These are phyloP conservation scores for Sterrhoptilus dennistouni DNA, from an alignment of 2,113 vertebrate species.

Conservation along the genomic window DNA sequence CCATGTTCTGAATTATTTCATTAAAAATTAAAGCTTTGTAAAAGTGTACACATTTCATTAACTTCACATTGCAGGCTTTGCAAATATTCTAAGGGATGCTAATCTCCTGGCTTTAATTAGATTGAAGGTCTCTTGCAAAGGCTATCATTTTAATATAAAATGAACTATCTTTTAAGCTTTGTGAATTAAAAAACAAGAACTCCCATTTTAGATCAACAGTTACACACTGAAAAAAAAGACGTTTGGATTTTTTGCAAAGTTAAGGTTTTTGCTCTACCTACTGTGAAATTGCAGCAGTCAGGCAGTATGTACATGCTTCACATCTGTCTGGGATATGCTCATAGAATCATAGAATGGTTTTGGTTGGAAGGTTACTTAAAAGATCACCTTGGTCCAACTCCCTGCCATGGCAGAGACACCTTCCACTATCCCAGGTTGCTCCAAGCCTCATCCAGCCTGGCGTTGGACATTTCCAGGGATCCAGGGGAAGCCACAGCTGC, in stretches of 20 bases:
- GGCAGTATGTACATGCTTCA: background rate
- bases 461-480: background rate
- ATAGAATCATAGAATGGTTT: background rate
- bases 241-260: background rate
- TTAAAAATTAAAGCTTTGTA: slow-evolving; percentile 79
- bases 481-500: background rate
- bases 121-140: slow-evolving; percentile 77
- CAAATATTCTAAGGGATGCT: slow-evolving; percentile 77
- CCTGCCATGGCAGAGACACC: background rate
- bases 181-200: slow-evolving; percentile 70
- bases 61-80: slow-evolving; percentile 73
- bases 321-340: background rate
- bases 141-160: slow-evolving; percentile 79
- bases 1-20: slow-evolving; percentile 65
- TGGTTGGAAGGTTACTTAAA: background rate
- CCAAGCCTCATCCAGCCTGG: background rate
- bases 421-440: rapidly evolving
- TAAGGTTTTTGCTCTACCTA: background rate
- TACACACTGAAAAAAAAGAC: slow-evolving; percentile 23
- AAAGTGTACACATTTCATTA: slow-evolving; percentile 80
- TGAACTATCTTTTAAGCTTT: slow-evolving; percentile 65
- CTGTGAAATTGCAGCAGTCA: background rate
- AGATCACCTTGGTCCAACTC: background rate
- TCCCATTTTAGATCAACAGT: slow-evolving; percentile 68
- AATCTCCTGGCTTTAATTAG: slow-evolving; percentile 80